Evolutionary conservation across 2,797 vertebrate genomes (phyloP), one percentile per base, ranked within the genome.

Genomic region (Acanthopagrus latus): DNA sequence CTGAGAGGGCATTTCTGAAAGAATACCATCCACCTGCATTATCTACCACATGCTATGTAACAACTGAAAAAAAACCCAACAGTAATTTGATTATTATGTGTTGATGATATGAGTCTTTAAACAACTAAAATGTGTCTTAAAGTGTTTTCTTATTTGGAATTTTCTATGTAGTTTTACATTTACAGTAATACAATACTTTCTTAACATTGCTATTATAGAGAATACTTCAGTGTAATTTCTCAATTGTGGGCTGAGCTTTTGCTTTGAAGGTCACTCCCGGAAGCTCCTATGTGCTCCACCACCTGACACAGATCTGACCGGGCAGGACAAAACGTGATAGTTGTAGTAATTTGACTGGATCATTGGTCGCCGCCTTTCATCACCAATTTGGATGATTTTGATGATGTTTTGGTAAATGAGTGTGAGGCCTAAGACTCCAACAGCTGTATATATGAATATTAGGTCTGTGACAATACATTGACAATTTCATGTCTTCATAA

Each of bases 271-370:
- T 2, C 0, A 0, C 0, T 1, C 0, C 44, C 29, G 58, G 77
- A 85, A 78, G 1, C 29, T 4, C 14, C 12, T 16, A 9, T 23
- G 2, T 25, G 13, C 44, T 48, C 21, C 5, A 25, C 3, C 0
- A 0, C 0, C 50, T 48, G 0, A 64, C 38, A 64, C 10, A 52
- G 14, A 20, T 21, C 25, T 64, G n/a, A 46, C 21, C 12, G 14
- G 27, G 17, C 33, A 46, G 17, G 20, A 52, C 38, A 5, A 72
- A 60, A 80, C 43, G 21, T 64, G 56, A 84, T 5, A 25, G 46
- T 75, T 38, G 55, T 23, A 41, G 55, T 64, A 56, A 80, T 77
- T 80, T 52, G 6, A 0, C 12, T 47, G 43, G 29, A 69, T 79
- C 46, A 58, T 59, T 70, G 17, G 5, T 43, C 7, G 3, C 44